A percentile compares a stretch with the other conserved stretches of the same genome.
These are phyloP conservation scores for Agrilus biguttatus DNA, from an alignment of 2,888 invertebrate genomes.

Conservation along the genomic window DNA sequence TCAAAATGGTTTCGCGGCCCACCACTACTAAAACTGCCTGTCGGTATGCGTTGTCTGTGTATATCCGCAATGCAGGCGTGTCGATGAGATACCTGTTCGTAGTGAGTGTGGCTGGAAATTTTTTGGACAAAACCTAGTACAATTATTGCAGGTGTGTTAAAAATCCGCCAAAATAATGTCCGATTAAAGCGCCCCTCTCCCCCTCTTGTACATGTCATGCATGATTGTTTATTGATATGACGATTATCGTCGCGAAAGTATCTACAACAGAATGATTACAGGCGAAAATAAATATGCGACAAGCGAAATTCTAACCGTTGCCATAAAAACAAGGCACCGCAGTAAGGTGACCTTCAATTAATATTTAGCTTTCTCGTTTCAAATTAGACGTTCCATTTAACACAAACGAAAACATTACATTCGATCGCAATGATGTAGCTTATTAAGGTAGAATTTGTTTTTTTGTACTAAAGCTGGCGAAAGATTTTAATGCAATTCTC, in stretches of 20 bases:
- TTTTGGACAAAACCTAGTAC: conserved; percentile 27
- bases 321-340: conserved; percentile 12
- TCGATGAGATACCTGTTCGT: conserved; percentile 27
- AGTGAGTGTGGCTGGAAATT: conserved; percentile 29
- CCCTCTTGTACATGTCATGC: conserved; percentile 20
- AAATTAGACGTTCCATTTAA: too few species aligned
- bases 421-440: conserved; percentile 2
- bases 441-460: too few species aligned
- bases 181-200: conserved; percentile 20
- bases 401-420: conserved; percentile 2
- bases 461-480: too few species aligned
- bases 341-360: conserved; percentile 18
- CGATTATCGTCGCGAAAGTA: conserved; percentile 15
- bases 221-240: conserved; percentile 21
- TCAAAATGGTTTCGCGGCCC: conserved; percentile 34
- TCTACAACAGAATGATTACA: conserved; percentile 8
- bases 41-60: conserved; percentile 33
- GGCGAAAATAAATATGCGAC: conserved; percentile 9
- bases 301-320: conserved; percentile 10
- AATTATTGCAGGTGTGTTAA: conserved; percentile 20
- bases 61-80: conserved; percentile 36
- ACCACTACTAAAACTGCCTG: conserved; percentile 27
- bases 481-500: too few species aligned
- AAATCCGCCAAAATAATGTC: conserved; percentile 16
- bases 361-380: conserved; percentile 7